Base-by-base conservation (phyloP, 2,113 vertebrate species). In the Corythornis madagascariensis region DNA sequence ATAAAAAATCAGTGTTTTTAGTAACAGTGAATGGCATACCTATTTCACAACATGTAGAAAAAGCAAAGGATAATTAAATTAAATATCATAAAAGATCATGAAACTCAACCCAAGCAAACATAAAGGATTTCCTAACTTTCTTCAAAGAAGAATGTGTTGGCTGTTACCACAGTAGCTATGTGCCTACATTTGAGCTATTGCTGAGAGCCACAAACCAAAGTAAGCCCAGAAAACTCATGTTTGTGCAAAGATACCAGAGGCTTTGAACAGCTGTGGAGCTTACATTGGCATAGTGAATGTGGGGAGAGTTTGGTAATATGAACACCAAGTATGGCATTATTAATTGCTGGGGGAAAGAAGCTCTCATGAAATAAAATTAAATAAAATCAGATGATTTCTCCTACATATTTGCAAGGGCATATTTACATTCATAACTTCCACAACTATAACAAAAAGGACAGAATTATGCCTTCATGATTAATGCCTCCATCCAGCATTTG, bases 331-430 rank as follows among this genome's bases (percentile, higher is more conserved):
- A 77, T 20, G 63, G 70, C 28, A 85, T 76, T 86, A 65, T 5
- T 82, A 88, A 92, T 66, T 85, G 50, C 38, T 77, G 47, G 11
- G 26, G 85, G 60, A 93, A 93, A 94, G 92, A 82, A 76, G 33
- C 47, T 83, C 67, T 93, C 60, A 76, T 2, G 2, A 88, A 86
- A 92, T 57, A 31, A 67, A 87, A 52, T 38, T 81, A 85, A 61
- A 52, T 55, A 67, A 47, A 85, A 65, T 42, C 33, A 67, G 50
- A 79, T 82, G 82, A 72, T 69, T 88, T 89, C 21, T 59, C 50
- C 21, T 12, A 38, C 22, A 55, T 79, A 38, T 72, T 73, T 86
- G 42, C 59, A 89, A 65, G 11, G 14, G 4, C 8, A 18, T 45
- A 75, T 85, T 94, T 79, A 82, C 52, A 55, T 85, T 85, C 21